Conservation (phyloP, 1,140 invertebrate species). For the Rhagoletis pomonella region DNA sequence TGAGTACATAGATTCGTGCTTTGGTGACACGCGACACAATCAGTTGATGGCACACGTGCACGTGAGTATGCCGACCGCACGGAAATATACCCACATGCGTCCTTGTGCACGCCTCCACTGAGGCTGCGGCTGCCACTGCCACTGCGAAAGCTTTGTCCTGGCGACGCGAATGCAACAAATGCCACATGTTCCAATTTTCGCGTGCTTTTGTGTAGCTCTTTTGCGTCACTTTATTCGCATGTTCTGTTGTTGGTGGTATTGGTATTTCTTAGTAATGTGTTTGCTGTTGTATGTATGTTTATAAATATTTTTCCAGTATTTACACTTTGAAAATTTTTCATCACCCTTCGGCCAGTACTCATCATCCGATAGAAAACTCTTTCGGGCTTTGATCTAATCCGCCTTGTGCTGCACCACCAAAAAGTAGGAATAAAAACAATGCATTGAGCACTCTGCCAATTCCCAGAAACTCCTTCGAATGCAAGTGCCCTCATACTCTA, state of each 20-base stretch:
- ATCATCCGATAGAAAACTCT: background rate
- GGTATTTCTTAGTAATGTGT: background rate
- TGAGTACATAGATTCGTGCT: slow-evolving; percentile 24
- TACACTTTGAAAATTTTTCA: slow-evolving; percentile 23
- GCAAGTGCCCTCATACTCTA: background rate
- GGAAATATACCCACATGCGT: background rate
- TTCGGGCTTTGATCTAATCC: slow-evolving; percentile 45
- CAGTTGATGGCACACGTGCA: slow-evolving; percentile 47
- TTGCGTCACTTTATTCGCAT: background rate
- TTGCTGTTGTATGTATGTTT: background rate
- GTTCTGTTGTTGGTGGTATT: background rate
- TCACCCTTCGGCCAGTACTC: slow-evolving; percentile 2
- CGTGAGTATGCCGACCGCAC: background rate
- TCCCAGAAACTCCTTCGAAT: background rate
- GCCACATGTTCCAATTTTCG: slow-evolving; percentile 30
- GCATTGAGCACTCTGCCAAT: background rate
- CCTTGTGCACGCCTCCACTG: background rate
- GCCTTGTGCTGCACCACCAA: background rate
- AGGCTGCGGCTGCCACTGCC: background rate
- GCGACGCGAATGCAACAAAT: background rate
- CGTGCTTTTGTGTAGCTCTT: background rate
- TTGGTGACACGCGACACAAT: slow-evolving; percentile 39
- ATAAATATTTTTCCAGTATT: background rate
- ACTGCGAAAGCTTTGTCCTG: background rate
- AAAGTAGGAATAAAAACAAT: background rate